Conservation (phyloP, 1,140 invertebrate genomes). For the Streblospio benedicti region DNA sequence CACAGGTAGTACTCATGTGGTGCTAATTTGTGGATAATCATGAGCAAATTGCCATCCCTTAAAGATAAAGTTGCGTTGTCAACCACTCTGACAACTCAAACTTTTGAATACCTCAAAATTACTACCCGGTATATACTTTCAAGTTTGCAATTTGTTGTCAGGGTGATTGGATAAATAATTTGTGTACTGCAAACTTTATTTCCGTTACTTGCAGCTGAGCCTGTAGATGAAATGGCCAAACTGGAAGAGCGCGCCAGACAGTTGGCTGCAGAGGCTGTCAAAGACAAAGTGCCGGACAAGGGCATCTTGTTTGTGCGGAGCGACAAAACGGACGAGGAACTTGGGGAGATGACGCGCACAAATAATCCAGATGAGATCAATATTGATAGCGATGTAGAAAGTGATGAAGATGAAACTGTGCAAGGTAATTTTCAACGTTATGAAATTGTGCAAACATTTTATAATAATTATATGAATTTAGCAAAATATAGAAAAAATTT, state of each 20-base stretch:
- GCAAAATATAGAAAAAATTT: constrained; percentile 31
- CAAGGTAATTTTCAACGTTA: constrained; percentile 36
- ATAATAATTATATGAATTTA: constrained; percentile 26
- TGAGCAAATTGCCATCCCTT: too few relatives aligned
- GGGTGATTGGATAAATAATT: too few relatives aligned
- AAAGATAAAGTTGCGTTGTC: too few relatives aligned
- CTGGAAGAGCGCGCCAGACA: constrained; percentile 71
- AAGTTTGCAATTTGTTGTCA: too few relatives aligned
- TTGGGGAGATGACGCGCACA: constrained; percentile 57
- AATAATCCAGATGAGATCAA: constrained; percentile 91
- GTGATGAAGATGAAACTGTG: constrained; percentile 54
- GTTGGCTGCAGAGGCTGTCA: constrained; percentile 42
- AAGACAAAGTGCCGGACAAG: constrained; percentile 38
- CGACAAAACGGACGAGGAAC: constrained; percentile 67
- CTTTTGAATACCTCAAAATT: too few relatives aligned
- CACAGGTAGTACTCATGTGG: too few relatives aligned
- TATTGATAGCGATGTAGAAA: constrained; percentile 55
- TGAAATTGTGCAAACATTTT: constrained; percentile 1
- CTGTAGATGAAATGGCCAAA: constrained; percentile 80
- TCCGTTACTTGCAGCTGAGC: too few relatives aligned
- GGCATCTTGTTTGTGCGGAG: constrained; percentile 55
- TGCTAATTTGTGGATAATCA: too few relatives aligned
- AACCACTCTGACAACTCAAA: too few relatives aligned
- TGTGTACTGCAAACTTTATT: too few relatives aligned
- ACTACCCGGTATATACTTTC: too few relatives aligned